phyloP scores from a whole-genome alignment of 2,888 invertebrate genomes.

The Dasypogon diadema region DNA sequence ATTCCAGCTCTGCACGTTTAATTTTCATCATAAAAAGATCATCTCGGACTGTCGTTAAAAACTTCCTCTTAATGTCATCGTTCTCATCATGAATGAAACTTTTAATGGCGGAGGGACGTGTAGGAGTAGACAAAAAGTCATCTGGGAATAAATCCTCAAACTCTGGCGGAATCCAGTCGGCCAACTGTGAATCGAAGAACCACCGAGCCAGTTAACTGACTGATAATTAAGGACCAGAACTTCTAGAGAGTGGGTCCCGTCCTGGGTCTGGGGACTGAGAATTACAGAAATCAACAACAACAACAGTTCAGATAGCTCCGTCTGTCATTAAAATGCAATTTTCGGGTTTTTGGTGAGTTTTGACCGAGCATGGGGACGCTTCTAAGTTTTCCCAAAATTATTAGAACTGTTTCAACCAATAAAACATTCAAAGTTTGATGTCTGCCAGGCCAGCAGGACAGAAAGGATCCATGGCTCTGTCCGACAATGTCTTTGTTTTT shows the following conservation, averaged over 20 bases:
- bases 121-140: constrained; percentile 27
- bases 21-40: constrained; percentile 9
- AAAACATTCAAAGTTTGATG: constrained; percentile 14
- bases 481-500: too few species aligned
- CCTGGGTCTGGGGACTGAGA: not conserved
- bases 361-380: not conserved
- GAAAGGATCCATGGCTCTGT: too few species aligned
- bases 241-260: constrained; percentile 25
- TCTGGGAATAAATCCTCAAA: constrained; percentile 11
- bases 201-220: constrained; percentile 31
- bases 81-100: constrained; percentile 22
- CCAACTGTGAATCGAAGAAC: not conserved
- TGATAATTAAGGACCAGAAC: constrained; percentile 44
- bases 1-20: too few species aligned
- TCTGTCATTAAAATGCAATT: constrained; percentile 46
- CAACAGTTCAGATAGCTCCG: constrained; percentile 19
- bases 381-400: constrained; percentile 15
- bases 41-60: constrained; percentile 15
- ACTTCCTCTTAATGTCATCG: constrained; percentile 6
- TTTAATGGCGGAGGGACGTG: constrained; percentile 1
- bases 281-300: constrained; percentile 38
- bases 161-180: not conserved
- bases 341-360: constrained; percentile 31
- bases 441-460: too few species aligned
- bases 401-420: not conserved